A percentile compares a stretch with the other conserved stretches of the same genome.
phyloP scores from a whole-genome alignment of 2,888 invertebrate genomes.

The Drosophila merina region DNA sequence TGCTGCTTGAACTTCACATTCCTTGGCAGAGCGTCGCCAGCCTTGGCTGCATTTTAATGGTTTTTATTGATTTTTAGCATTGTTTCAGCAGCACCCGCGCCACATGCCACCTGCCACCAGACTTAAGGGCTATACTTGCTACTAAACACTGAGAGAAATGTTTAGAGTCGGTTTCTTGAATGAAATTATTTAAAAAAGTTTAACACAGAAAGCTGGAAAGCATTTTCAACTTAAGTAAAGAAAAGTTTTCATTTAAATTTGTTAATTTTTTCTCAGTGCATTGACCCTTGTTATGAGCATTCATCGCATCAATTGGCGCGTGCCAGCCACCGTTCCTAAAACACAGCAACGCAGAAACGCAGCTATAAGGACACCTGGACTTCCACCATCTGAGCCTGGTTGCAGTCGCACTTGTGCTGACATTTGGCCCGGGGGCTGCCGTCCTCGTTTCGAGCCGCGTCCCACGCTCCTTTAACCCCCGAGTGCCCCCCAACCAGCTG shows the following conservation, averaged over 20 bases:
- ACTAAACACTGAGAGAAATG: neutral
- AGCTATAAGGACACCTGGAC: constrained; percentile 25
- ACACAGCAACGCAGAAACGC: constrained; percentile 4
- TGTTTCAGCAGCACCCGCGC: constrained; percentile 39
- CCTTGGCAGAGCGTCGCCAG: constrained; percentile 35
- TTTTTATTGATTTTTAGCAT: constrained; percentile 73
- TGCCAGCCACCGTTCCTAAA: constrained; percentile 51
- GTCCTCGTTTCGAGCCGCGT: constrained; percentile 35
- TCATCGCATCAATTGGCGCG: constrained; percentile 60
- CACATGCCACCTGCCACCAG: constrained; percentile 11
- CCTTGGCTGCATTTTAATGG: constrained; percentile 72
- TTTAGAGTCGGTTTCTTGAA: neutral
- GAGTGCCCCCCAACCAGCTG: neutral
- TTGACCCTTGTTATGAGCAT: constrained; percentile 60
- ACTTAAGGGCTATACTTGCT: constrained; percentile 14
- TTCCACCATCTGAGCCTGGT: constrained; percentile 8
- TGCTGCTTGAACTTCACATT: constrained; percentile 78
- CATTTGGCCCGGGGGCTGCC: constrained; percentile 45
- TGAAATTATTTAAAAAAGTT: neutral
- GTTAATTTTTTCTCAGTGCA: neutral
- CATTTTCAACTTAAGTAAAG: neutral
- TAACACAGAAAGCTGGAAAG: neutral
- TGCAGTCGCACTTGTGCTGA: constrained; percentile 39
- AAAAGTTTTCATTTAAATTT: too few relatives aligned
- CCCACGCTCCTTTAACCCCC: neutral